Evolutionary conservation across 2,797 vertebrate species (phyloP).

Genomic region (Gastrophryne carolinensis): DNA sequence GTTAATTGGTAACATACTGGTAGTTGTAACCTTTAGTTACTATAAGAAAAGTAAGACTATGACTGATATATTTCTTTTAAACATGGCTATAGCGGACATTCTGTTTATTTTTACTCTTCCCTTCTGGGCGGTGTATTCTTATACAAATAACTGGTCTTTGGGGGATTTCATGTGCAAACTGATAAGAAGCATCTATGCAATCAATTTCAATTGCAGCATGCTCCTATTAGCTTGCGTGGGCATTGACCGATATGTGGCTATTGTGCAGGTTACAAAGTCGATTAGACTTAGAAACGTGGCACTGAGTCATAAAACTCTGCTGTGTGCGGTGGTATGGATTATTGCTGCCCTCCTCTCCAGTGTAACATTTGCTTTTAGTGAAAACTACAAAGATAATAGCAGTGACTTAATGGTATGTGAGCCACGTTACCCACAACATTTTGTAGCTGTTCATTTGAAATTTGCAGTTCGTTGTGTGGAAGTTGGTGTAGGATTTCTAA

Average conservation of each 20-base stretch:
- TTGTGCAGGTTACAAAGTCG: conserved; percentile 84
- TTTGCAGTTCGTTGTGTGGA: conserved; percentile 70
- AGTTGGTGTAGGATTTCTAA: conserved; percentile 78
- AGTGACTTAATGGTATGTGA: conserved; percentile 66
- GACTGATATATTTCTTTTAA: conserved; percentile 87
- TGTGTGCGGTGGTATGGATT: conserved; percentile 76
- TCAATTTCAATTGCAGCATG: conserved; percentile 90
- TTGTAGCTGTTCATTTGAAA: conserved; percentile 63
- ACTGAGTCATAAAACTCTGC: conserved; percentile 64
- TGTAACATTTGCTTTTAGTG: conserved; percentile 73
- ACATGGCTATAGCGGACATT: conserved; percentile 86
- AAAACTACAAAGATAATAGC: conserved; percentile 59
- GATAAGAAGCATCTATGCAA: conserved; percentile 76
- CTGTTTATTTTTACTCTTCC: conserved; percentile 85
- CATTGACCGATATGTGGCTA: conserved; percentile 85
- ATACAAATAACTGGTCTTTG: conserved; percentile 71
- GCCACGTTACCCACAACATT: conserved; percentile 55
- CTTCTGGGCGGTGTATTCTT: conserved; percentile 72
- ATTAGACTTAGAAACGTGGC: conserved; percentile 74
- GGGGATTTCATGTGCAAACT: conserved; percentile 77
- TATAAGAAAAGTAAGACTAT: conserved; percentile 86
- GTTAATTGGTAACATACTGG: conserved; percentile 82
- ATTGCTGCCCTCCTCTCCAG: conserved; percentile 72
- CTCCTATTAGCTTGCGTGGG: conserved; percentile 86
- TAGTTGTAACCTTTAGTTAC: conserved; percentile 81